phyloP scores from a whole-genome alignment of 2,113 vertebrate species.

The Pyxicephalus adspersus region DNA sequence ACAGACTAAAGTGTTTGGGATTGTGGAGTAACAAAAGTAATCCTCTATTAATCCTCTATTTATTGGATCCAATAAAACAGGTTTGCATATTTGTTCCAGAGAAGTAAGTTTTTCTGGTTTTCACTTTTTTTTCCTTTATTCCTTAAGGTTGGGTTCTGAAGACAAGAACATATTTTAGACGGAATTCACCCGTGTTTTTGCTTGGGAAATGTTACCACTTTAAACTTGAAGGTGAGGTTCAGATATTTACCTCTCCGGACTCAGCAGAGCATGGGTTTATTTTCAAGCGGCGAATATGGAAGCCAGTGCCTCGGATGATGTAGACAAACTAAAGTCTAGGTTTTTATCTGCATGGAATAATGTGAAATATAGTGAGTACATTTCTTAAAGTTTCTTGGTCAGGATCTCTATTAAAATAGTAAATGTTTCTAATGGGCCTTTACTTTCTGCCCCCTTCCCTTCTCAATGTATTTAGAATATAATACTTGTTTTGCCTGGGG shows the following conservation, averaged over 20 bases:
- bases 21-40: too few species aligned
- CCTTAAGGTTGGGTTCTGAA: conserved; percentile 92
- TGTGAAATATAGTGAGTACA: conserved; percentile 95
- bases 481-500: too few species aligned
- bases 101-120: not conserved
- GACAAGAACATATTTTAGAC: conserved; percentile 94
- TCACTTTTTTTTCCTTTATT: not conserved
- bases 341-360: conserved; percentile 96
- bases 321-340: conserved; percentile 95
- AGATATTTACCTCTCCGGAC: not conserved
- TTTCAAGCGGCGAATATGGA: conserved; percentile 86
- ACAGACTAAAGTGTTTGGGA: too few species aligned
- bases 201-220: conserved; percentile 97
- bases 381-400: conserved; percentile 35
- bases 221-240: conserved; percentile 85
- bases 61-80: too few species aligned
- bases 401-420: too few species aligned
- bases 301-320: conserved; percentile 91
- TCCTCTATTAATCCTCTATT: too few species aligned
- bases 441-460: too few species aligned
- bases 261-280: conserved; percentile 83
- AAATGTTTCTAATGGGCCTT: too few species aligned
- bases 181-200: conserved; percentile 92
- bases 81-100: too few species aligned
- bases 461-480: too few species aligned